phyloP scores from a whole-genome alignment of 2,888 invertebrate species.

The Poecilobothrus nobilitatus region DNA sequence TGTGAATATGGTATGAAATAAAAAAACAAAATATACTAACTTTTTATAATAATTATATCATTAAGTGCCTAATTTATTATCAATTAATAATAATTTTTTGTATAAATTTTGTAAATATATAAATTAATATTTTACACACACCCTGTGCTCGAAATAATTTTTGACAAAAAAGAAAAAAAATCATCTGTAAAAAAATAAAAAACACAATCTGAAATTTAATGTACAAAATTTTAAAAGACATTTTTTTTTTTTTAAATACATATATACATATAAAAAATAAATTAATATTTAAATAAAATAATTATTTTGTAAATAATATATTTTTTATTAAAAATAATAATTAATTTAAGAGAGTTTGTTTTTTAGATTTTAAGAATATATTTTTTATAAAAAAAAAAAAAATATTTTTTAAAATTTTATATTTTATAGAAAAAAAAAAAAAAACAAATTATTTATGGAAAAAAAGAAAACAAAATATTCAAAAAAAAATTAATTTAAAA shows the following conservation, averaged over 20 bases:
- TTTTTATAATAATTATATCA: neutral
- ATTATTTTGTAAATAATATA: neutral
- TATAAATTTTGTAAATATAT: no score
- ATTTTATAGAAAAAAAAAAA: neutral
- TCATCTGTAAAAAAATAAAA: neutral
- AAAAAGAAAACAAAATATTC: neutral
- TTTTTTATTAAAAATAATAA: neutral
- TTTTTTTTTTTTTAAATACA: neutral
- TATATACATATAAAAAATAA: neutral
- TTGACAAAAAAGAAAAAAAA: no score
- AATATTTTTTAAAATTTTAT: neutral
- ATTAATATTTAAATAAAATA: neutral
- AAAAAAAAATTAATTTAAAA: neutral
- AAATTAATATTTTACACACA: no score
- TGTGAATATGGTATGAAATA: no score
- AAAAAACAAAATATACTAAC: no score
- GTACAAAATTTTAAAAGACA: constrained; percentile 1
- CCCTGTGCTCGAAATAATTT: no score
- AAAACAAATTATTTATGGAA: neutral
- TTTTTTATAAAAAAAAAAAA: neutral
- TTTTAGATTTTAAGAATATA: neutral
- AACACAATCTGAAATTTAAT: neutral
- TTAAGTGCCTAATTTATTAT: constrained; percentile 1
- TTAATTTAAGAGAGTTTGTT: constrained; percentile 1
- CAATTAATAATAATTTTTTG: neutral